A percentile compares a stretch with the other conserved stretches of the same genome.
These are phyloP conservation scores for Plebejus anna DNA, from an alignment of 2,888 invertebrate species.

Conservation along the genomic window DNA sequence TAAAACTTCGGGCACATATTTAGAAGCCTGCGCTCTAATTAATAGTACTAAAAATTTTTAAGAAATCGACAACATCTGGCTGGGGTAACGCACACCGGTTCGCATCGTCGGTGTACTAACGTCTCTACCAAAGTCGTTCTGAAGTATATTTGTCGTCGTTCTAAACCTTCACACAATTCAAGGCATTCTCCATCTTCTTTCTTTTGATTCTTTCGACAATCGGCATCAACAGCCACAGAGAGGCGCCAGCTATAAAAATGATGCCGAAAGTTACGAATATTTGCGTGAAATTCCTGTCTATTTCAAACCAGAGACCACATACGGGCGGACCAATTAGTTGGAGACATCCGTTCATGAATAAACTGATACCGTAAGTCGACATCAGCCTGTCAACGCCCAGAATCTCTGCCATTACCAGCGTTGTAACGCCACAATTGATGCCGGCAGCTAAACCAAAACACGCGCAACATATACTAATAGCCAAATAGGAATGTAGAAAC, in stretches of 20 bases:
- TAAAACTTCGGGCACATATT: too few relatives aligned
- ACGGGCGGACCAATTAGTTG: slow-evolving; percentile 90
- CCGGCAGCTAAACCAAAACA: slow-evolving; percentile 91
- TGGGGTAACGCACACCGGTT: not conserved
- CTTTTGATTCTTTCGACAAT: slow-evolving; percentile 77
- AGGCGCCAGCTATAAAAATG: slow-evolving; percentile 85
- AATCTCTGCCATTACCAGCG: slow-evolving; percentile 92
- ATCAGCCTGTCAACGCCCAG: slow-evolving; percentile 90
- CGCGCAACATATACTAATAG: slow-evolving; percentile 85
- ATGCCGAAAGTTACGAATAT: slow-evolving; percentile 88
- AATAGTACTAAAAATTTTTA: too few relatives aligned
- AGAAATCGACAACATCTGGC: too few relatives aligned
- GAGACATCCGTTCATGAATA: slow-evolving; percentile 90
- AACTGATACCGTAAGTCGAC: slow-evolving; percentile 91
- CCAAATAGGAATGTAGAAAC: slow-evolving; percentile 81
- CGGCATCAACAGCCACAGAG: slow-evolving; percentile 88
- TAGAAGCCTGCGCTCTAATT: too few relatives aligned
- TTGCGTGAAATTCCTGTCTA: slow-evolving; percentile 81
- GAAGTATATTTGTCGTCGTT: not conserved
- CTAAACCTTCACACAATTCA: slow-evolving; percentile 34
- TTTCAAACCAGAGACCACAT: slow-evolving; percentile 86
- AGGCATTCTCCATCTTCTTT: slow-evolving; percentile 50
- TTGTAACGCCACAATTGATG: slow-evolving; percentile 90
- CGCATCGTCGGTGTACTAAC: not conserved
- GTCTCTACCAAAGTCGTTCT: not conserved